Percentiles rank a stretch among this genome's conserved stretches.
phyloP scores from a whole-genome alignment of 2,797 vertebrate genomes.

The Hoplostethus atlanticus region DNA sequence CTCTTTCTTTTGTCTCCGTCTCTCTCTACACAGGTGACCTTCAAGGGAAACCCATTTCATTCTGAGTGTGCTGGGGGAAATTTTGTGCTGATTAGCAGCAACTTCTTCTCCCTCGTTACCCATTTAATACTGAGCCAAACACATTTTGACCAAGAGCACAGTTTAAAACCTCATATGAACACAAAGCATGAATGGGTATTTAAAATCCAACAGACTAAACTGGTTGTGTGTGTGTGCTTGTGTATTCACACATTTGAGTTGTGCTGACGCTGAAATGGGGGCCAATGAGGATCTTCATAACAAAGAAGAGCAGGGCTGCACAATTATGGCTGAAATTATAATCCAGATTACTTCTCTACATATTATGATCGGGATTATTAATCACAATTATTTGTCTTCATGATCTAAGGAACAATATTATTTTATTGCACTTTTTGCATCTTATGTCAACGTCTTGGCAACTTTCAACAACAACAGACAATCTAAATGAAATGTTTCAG shows the following conservation, averaged over 20 bases:
- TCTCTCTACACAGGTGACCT: slow-evolving; percentile 55
- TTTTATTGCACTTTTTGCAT: background rate
- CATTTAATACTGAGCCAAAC: slow-evolving; percentile 24
- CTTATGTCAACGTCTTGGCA: no score
- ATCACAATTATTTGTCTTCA: background rate
- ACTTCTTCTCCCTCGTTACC: slow-evolving; percentile 32
- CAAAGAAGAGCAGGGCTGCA: background rate
- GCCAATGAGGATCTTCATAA: background rate
- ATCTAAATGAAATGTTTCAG: background rate
- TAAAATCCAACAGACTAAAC: no score
- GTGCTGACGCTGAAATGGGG: background rate
- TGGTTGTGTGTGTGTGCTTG: background rate
- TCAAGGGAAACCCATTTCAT: slow-evolving; percentile 47
- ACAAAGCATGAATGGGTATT: background rate
- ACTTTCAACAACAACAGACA: no score
- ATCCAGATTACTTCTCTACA: background rate
- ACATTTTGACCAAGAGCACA: slow-evolving; percentile 1
- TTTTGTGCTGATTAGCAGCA: slow-evolving; percentile 60
- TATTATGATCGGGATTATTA: background rate
- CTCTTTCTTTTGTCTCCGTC: background rate
- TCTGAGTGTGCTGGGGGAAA: slow-evolving; percentile 16
- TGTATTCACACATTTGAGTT: background rate
- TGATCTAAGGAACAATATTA: no score
- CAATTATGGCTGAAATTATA: background rate
- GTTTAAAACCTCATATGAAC: slow-evolving; percentile 7